Base-by-base conservation (phyloP, 2,888 invertebrate species). In the Troides helena region DNA sequence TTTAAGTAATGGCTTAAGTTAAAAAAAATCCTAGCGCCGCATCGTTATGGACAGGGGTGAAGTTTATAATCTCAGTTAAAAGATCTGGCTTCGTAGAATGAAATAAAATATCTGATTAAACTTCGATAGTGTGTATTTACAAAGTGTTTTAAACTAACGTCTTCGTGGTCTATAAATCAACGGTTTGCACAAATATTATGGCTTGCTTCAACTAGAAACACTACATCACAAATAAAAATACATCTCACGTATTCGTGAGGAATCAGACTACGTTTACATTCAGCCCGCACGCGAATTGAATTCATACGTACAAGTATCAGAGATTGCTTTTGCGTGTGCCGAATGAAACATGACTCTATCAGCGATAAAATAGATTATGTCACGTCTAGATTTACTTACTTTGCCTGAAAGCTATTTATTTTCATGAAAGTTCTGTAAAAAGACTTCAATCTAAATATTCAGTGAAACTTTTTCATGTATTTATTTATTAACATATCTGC, bases 181-280 rank as follows among this genome's bases (percentile, higher is more conserved):
- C 17, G 39, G 65, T 69, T 64, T 50, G 65, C 68, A 57, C 58
- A 66, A 21, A 21, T 21, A 69, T 62, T 69, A 69, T 62, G 69
- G 62, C 62, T 69, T 58, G 58, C 62, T 56, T 62, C 65, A 46
- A 63, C 70, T 70, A 70, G 70, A 63, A 69, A 63, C 63, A 67
- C 67, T 70, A 70, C 63, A 67, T 70, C 70, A 70, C 66, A 67
- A 67, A 70, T 70, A 70, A 70, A 70, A 70, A 70, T 70, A 70
- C 70, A 70, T 53, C 66, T 70, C 70, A 70, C 70, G 70, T 70
- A 70, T 23, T 56, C 63, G 63, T 70, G 70, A 70, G 67, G 70
- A 70, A 70, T 70, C 70, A 70, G 70, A 63, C 67, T 60, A 63
- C 67, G 62, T 67, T 70, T 63, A 59, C 50, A 66, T 66, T 50